Evolutionary conservation across 2,797 vertebrate species (phyloP).

Genomic region (Ptychadena robeensis): DNA sequence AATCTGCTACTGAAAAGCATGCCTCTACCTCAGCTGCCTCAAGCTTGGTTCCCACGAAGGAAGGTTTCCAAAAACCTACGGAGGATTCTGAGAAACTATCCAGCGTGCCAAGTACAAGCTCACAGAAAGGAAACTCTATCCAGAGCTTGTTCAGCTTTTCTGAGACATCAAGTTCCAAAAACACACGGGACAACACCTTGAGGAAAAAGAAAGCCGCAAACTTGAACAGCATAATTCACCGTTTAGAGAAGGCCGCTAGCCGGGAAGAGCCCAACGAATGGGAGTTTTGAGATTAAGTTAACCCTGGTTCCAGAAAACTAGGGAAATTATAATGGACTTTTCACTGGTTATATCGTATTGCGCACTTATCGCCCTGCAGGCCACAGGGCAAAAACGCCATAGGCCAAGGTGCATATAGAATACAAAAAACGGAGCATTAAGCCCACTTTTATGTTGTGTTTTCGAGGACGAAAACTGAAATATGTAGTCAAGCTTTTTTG

Average conservation of each 20-base stretch:
- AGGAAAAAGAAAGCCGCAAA: conserved; percentile 98
- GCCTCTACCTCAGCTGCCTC: conserved; percentile 83
- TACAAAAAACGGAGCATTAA: conserved; percentile 84
- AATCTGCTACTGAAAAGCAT: conserved; percentile 79
- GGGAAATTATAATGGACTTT: conserved; percentile 74
- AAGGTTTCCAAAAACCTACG: conserved; percentile 73
- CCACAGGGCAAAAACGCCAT: conserved; percentile 90
- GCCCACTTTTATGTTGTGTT: conserved; percentile 81
- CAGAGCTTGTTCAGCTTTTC: conserved; percentile 91
- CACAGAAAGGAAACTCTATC: conserved; percentile 79
- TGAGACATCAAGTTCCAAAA: conserved; percentile 82
- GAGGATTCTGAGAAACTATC: conserved; percentile 73
- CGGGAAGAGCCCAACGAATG: conserved; percentile 92
- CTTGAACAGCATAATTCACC: conserved; percentile 99
- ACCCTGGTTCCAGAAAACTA: conserved; percentile 75
- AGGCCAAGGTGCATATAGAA: conserved; percentile 91
- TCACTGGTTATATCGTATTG: conserved; percentile 83
- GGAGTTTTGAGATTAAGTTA: conserved; percentile 85
- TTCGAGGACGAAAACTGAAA: conserved; percentile 82
- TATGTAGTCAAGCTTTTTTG: conserved; percentile 85
- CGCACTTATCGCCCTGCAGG: conserved; percentile 97
- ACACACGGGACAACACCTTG: conserved; percentile 95
- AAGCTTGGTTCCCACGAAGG: conserved; percentile 71
- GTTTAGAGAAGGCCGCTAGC: conserved; percentile 97
- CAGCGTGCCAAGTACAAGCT: conserved; percentile 82